Conservation (phyloP, 37 sponge, comb jelly and placozoan genomes). For the Dysidea cf. avara region DNA sequence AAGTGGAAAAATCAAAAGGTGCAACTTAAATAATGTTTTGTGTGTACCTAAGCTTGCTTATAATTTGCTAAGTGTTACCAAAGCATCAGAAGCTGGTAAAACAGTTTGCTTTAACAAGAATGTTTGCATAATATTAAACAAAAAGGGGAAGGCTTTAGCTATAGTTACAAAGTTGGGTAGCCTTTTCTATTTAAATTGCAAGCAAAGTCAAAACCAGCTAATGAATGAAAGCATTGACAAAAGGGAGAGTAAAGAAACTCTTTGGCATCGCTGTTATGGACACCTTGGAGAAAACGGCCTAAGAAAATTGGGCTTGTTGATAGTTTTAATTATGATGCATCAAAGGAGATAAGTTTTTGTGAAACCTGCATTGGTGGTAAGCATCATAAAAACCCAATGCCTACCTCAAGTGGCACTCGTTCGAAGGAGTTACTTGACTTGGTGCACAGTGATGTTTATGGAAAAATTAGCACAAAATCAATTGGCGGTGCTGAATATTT, state of each 20-base stretch:
- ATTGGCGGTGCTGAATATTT: slow-evolving; percentile 72
- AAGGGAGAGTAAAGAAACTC: slow-evolving; percentile 34
- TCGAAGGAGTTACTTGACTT: slow-evolving; percentile 34
- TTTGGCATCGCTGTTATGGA: no score
- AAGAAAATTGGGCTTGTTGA: slow-evolving; percentile 42
- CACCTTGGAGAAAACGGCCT: no score
- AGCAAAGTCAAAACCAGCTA: no score
- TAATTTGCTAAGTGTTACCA: slow-evolving; percentile 46
- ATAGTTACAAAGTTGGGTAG: slow-evolving; percentile 48
- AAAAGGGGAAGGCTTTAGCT: no score
- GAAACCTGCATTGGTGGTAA: slow-evolving; percentile 60
- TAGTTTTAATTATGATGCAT: slow-evolving; percentile 37
- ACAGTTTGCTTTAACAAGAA: slow-evolving; percentile 28
- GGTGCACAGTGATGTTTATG: slow-evolving; percentile 62
- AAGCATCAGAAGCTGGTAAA: slow-evolving; percentile 28
- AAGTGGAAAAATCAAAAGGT: slow-evolving; percentile 25
- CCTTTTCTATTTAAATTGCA: slow-evolving; percentile 39
- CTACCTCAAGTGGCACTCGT: slow-evolving; percentile 19
- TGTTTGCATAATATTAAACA: slow-evolving; percentile 22
- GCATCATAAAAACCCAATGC: slow-evolving; percentile 39
- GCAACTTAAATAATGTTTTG: slow-evolving; percentile 39
- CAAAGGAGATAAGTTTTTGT: slow-evolving; percentile 51
- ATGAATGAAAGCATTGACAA: no score
- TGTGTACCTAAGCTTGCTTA: slow-evolving; percentile 37
- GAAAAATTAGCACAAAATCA: slow-evolving; percentile 38